Evolutionary conservation across 2,888 invertebrate genomes (phyloP).

Genomic region (Synergus umbraculus): DNA sequence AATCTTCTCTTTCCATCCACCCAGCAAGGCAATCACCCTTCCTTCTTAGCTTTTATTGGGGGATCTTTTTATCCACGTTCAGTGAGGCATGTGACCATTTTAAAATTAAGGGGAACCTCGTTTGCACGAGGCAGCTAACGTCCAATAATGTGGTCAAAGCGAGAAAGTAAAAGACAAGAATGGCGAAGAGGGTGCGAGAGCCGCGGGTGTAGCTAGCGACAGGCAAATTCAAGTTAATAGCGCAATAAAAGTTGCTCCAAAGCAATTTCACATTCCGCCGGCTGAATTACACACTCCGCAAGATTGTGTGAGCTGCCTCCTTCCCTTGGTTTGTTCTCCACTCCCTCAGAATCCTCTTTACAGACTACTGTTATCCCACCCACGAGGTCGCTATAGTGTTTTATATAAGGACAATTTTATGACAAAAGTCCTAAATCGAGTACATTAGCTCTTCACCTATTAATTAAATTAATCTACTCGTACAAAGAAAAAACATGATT

Average conservation of each 20-base stretch:
- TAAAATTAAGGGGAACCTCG: constrained; percentile 35
- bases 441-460: too few species aligned
- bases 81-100: constrained; percentile 28
- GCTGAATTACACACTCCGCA: constrained; percentile 64
- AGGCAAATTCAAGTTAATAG: constrained; percentile 57
- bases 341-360: constrained; percentile 36
- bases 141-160: constrained; percentile 40
- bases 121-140: constrained; percentile 17
- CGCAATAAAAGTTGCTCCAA: constrained; percentile 56
- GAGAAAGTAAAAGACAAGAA: constrained; percentile 31
- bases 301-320: constrained; percentile 59
- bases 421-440: background rate
- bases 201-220: constrained; percentile 38
- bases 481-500: too few species aligned
- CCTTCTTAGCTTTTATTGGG: constrained; percentile 30
- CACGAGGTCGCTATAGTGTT: constrained; percentile 28
- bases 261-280: constrained; percentile 64
- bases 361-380: constrained; percentile 45
- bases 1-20: background rate
- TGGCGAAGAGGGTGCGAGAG: constrained; percentile 20
- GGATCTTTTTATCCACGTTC: constrained; percentile 17
- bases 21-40: background rate
- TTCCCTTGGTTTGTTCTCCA: constrained; percentile 47
- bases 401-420: background rate
- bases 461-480: background rate